Base-by-base conservation (phyloP, 2,113 vertebrate species). In the Microtus oregoni region DNA sequence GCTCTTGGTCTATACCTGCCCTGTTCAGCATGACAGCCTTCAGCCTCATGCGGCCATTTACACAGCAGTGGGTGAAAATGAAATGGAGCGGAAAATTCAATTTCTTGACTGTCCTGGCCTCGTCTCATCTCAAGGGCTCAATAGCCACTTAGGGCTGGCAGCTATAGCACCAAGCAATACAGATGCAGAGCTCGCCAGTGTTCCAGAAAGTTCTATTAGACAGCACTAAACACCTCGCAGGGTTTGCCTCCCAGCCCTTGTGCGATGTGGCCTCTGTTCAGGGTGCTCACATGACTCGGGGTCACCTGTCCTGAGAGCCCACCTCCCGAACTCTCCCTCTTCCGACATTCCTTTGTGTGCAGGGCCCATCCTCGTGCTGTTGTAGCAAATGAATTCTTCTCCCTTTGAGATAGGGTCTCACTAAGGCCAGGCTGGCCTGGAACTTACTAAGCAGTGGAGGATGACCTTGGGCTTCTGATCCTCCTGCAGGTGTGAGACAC, bases 71-170 rank as follows among this genome's bases (percentile, higher is more conserved):
- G 73, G 61, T 52, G 76, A 83, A 92, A 88, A 79, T 67, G 0
- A 95, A 95, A 94, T 55, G 61, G 55, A 92, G 79, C 58, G 3
- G 82, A 89, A 95, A 96, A 91, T 75, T 50, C 87, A 61, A 78
- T 89, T 89, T 61, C 77, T n/a, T 3, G 15, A n/a, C 24, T 28
- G 28, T 47, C 83, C 44, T 8, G 1, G 47, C 5, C 30, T 32
- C 52, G 8, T 87, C 85, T 76, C 76, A 85, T 90, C 90, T 76
- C 76, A 79, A 58, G 72, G 50, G 44, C n/a, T 82, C 22, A 35
- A 11, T 3, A 83, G 73, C 24, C 87, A 86, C 73, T 30, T 1
- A 32, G 24, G 41, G 67, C 22, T 5, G 12, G 68, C n/a, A 61
- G 83, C 63, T 68, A 26, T 17, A 5, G 1, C 19, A 67, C 12